Conservation (phyloP, 2,113 vertebrate species). For the Bos indicus region DNA sequence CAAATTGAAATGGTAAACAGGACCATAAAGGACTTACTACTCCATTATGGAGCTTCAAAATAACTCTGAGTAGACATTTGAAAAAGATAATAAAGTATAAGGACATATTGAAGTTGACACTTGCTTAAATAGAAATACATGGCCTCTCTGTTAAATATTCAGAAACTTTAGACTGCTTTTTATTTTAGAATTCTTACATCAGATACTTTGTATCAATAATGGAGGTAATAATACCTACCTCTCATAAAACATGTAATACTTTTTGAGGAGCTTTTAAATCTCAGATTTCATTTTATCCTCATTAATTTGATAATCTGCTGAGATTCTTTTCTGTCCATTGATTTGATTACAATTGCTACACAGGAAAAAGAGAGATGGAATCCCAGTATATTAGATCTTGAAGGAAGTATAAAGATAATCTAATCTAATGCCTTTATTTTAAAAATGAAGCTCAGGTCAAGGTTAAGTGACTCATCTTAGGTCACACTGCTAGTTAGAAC, state of each 20-base stretch:
- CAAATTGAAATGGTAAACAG: not conserved
- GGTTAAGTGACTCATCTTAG: slow-evolving; percentile 57
- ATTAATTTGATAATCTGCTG: slow-evolving; percentile 50
- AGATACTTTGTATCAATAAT: slow-evolving; percentile 38
- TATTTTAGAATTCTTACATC: slow-evolving; percentile 45
- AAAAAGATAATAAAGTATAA: slow-evolving; percentile 5
- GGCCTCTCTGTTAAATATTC: not conserved
- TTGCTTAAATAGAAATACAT: slow-evolving; percentile 10
- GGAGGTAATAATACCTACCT: slow-evolving; percentile 8
- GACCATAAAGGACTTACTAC: not conserved
- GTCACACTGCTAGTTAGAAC: slow-evolving; percentile 46
- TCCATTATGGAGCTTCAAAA: not conserved
- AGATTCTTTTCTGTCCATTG: slow-evolving; percentile 41
- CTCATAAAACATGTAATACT: slow-evolving; percentile 19
- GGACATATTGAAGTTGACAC: slow-evolving; percentile 3
- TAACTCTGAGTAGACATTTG: not conserved
- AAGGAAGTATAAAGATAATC: slow-evolving; percentile 55
- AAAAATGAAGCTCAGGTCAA: slow-evolving; percentile 60
- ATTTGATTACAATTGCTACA: slow-evolving; percentile 48
- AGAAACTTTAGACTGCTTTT: slow-evolving; percentile 1
- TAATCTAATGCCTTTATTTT: slow-evolving; percentile 54
- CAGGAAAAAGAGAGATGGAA: slow-evolving; percentile 42
- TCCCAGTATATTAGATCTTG: slow-evolving; percentile 28
- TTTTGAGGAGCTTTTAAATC: slow-evolving; percentile 41
- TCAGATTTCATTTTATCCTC: slow-evolving; percentile 50